Evolutionary conservation across 35 echinoderm and acorn worm species (phyloP), one percentile per base, ranked within the genome.

Genomic region (Acanthaster planci): DNA sequence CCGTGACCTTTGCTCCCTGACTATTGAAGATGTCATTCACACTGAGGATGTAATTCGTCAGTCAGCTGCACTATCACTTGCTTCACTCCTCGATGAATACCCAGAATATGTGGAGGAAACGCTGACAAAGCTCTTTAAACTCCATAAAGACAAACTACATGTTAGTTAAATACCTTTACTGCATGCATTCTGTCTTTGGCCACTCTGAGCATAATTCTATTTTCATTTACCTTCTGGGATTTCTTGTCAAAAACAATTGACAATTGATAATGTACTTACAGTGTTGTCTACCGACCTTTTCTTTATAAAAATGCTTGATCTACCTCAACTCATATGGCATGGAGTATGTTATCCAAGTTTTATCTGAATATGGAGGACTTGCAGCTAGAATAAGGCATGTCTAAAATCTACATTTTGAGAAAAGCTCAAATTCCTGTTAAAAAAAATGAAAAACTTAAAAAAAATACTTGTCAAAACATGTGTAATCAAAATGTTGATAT

Each of bases 11-110:
- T 86, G 92, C 27, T 80, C 82, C 36, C 79, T 89, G 44, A 53
- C 93, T 8, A 77, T 97, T 2, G 76, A 91, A 16, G 95, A 97
- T 68, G 44, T 93, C 68, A 86, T 92, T n/a, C 91, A 97, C 52
- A 38, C 83, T 91, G 88, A 91, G 23, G 84, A 89, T 37, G 92
- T 97, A 21, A 72, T 97, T 67, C 86, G 95, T 38, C 72, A 84
- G 18, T 86, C 87, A 16, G 88, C 85, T n/a, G 89, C 95, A 6
- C 76, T 77, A 22, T 91, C 87, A 21, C 77, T 97, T 23, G 92
- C 91, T 4, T 23, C 76, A 37, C 26, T 93, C 40, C 42, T 97
- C 35, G 77, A 78, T 16, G 88, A 97, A 18, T 94, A 88, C 64
- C 40, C 51, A 21, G 88, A 93, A 12, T 78, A 97, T 51, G 50